phyloP scores from a whole-genome alignment of 1,140 invertebrate species.

The Papilio machaon region DNA sequence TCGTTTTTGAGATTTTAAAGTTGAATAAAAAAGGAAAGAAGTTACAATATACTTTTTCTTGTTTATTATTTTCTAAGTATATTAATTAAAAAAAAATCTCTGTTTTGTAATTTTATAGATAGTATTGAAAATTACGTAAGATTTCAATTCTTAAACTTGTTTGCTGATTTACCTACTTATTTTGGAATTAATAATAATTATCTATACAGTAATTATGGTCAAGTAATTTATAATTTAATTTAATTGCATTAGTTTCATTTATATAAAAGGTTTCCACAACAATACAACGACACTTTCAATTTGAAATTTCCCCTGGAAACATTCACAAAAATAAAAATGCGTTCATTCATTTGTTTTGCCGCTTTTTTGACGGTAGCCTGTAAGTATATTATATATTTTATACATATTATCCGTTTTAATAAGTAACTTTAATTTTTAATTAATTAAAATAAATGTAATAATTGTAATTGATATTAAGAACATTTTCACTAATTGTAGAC shows the following conservation, averaged over 20 bases:
- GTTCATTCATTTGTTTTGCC: slow-evolving; percentile 7
- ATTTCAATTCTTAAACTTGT: background rate
- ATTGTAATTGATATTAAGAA: background rate
- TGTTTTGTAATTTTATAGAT: background rate
- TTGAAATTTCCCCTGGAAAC: slow-evolving; percentile 5
- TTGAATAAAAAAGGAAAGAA: background rate
- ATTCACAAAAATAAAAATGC: background rate
- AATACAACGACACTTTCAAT: slow-evolving; percentile 8
- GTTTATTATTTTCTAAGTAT: background rate
- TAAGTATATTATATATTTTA: background rate
- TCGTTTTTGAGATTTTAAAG: background rate
- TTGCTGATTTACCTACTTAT: background rate
- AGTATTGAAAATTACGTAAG: background rate
- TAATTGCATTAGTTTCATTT: background rate
- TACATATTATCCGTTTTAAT: slow-evolving; percentile 38
- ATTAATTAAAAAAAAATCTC: background rate
- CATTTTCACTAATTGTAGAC: background rate
- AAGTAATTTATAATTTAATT: background rate
- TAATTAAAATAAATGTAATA: too few relatives aligned
- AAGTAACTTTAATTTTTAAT: slow-evolving; percentile 30
- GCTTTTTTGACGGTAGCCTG: slow-evolving; percentile 2
- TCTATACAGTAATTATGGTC: background rate
- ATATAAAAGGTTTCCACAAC: background rate
- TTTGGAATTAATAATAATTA: background rate
- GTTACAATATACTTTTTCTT: background rate